Percentiles rank a stretch among this genome's conserved stretches.
phyloP scores from a whole-genome alignment of 2,113 vertebrate genomes.

The Vulpes ferrilata region DNA sequence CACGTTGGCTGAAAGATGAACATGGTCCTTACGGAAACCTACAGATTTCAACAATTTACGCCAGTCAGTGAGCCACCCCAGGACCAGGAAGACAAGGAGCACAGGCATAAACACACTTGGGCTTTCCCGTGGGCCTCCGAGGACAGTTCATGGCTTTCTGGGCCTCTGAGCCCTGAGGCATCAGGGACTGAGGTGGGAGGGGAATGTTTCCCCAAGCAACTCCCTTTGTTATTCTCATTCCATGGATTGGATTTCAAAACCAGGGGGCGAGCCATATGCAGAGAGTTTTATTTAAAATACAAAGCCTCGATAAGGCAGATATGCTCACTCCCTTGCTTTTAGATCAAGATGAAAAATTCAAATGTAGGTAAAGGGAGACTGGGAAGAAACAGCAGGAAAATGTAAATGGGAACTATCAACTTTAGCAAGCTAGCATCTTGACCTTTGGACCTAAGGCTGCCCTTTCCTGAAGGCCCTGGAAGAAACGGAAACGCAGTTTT shows the following conservation, averaged over 20 bases:
- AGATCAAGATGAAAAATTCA: conserved; percentile 14
- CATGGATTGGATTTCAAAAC: conserved; percentile 33
- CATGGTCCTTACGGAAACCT: not conserved
- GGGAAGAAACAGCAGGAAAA: not conserved
- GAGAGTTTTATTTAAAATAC: conserved; percentile 59
- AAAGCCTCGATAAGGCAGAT: conserved; percentile 20
- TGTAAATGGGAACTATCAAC: not conserved
- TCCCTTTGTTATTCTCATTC: not conserved
- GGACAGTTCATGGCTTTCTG: not conserved
- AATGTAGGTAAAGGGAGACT: not conserved
- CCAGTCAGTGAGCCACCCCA: not conserved
- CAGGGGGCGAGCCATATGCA: not conserved
- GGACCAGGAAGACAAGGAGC: not conserved
- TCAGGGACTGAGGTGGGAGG: not conserved
- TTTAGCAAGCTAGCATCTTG: not conserved
- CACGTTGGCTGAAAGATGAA: not conserved
- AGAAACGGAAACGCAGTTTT: not conserved
- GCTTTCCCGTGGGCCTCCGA: not conserved
- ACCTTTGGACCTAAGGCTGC: not conserved
- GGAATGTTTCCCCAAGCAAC: not conserved
- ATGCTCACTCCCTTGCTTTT: conserved; percentile 39
- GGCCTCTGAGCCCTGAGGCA: not conserved
- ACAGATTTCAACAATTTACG: not conserved
- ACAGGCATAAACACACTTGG: not conserved
- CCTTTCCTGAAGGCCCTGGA: not conserved